These are phyloP conservation scores for Dryoscopus gambensis DNA, from an alignment of 2,113 vertebrate species.

Conservation along the genomic window DNA sequence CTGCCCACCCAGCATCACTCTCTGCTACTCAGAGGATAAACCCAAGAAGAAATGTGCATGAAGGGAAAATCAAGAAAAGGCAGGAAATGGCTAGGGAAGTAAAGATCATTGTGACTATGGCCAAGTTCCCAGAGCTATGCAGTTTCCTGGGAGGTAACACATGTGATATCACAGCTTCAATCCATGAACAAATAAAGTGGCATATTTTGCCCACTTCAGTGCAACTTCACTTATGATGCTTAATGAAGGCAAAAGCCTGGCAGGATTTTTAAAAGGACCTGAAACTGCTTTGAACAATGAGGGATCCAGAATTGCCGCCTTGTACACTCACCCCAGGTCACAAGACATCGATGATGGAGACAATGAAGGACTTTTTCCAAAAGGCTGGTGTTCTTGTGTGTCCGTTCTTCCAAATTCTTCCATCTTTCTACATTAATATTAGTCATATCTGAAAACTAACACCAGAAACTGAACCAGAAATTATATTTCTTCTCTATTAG, in stretches of 20 bases:
- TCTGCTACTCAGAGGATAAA: neutral
- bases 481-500: neutral
- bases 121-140: neutral
- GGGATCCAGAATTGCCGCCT: neutral
- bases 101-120: neutral
- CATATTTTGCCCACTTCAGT: neutral
- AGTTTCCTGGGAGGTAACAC: neutral
- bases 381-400: neutral
- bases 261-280: neutral
- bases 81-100: neutral
- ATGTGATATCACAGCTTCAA: neutral
- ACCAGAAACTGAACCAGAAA: neutral
- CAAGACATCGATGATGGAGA: neutral
- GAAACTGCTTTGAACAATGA: neutral
- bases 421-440: neutral
- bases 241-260: neutral
- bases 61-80: neutral
- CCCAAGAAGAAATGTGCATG: rapidly evolving
- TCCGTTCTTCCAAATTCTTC: neutral
- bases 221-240: neutral
- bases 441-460: neutral
- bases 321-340: neutral
- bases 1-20: neutral
- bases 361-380: neutral
- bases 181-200: neutral